phyloP scores from a whole-genome alignment of 2,797 vertebrate species.

The Argya squamiceps region DNA sequence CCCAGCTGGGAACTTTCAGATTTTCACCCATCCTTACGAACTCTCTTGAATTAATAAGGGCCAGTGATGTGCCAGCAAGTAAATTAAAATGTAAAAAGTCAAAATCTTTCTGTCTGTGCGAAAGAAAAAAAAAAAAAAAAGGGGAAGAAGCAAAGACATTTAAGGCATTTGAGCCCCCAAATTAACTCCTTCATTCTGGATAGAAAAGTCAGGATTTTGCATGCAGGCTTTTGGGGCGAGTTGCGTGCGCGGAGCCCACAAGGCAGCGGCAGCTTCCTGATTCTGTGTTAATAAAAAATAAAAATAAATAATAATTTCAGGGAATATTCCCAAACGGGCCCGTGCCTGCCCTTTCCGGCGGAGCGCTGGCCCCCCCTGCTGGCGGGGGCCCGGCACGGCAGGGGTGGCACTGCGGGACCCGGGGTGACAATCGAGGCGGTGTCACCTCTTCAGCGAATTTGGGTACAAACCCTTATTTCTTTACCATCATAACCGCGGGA shows the following conservation, averaged over 20 bases:
- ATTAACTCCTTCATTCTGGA: background rate
- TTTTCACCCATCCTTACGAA: background rate
- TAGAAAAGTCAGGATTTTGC: background rate
- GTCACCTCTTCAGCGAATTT: background rate
- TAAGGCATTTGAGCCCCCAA: fast-evolving
- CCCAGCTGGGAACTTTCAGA: background rate
- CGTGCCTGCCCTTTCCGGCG: fast-evolving
- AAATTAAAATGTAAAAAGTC: background rate
- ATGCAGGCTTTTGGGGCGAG: background rate
- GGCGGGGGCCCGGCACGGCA: background rate
- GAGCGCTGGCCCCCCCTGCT: conserved; percentile 56
- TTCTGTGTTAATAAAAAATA: background rate
- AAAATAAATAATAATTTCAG: background rate
- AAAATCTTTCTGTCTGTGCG: background rate
- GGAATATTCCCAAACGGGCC: background rate
- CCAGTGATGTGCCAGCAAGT: background rate
- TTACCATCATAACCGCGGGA: fast-evolving
- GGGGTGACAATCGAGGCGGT: fast-evolving
- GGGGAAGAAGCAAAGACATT: fast-evolving
- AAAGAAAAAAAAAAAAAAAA: fast-evolving
- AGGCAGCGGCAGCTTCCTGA: background rate
- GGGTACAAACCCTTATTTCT: fast-evolving
- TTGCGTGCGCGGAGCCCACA: background rate
- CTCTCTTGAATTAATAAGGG: background rate
- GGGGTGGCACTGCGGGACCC: fast-evolving